Evolutionary conservation across 2,888 invertebrate genomes (phyloP).

Genomic region (Epistrophella euchroma): DNA sequence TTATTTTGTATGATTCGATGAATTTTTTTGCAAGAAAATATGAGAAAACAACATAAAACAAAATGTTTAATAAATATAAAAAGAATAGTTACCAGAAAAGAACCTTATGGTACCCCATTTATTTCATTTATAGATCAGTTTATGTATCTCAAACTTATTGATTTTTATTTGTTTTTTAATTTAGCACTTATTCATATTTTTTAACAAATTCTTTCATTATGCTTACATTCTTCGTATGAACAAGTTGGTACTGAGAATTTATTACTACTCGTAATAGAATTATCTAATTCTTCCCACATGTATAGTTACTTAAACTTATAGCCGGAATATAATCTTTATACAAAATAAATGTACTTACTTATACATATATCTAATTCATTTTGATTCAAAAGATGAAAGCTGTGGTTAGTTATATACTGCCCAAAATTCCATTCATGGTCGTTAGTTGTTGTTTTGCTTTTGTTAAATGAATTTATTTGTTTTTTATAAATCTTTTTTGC

Average conservation of each 20-base stretch:
- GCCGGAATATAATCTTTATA: conserved; percentile 10
- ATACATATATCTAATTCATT: conserved; percentile 34
- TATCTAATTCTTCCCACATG: conserved; percentile 1
- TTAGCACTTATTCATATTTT: not conserved
- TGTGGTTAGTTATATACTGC: conserved; percentile 52
- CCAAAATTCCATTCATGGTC: conserved; percentile 66
- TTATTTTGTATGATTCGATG: no score
- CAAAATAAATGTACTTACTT: conserved; percentile 36
- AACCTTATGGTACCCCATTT: not conserved
- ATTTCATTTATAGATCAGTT: not conserved
- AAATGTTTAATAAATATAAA: not conserved
- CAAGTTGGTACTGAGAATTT: conserved; percentile 42
- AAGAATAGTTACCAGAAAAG: not conserved
- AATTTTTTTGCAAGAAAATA: no score
- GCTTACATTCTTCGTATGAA: conserved; percentile 11
- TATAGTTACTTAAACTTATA: not conserved
- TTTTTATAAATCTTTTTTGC: not conserved
- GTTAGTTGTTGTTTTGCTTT: conserved; percentile 37
- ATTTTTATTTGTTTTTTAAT: not conserved
- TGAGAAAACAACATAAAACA: not conserved
- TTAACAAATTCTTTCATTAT: not conserved
- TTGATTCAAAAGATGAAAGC: conserved; percentile 47
- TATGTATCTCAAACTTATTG: not conserved
- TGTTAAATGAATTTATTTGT: not conserved
- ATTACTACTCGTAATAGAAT: not conserved